Evolutionary conservation across 1,140 invertebrate genomes (phyloP).

Genomic region (Nephila pilipes): DNA sequence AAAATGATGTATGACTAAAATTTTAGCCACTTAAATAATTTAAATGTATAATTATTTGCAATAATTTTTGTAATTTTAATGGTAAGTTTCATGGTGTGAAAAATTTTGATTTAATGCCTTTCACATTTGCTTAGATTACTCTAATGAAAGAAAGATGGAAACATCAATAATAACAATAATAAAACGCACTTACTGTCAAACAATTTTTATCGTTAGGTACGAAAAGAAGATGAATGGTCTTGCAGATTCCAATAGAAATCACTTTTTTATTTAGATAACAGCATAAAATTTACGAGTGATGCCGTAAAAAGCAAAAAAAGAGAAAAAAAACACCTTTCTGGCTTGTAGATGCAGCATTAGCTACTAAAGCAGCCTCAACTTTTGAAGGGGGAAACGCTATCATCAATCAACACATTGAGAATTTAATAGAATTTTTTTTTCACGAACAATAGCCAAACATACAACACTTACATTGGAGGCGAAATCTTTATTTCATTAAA

Average conservation of each 20-base stretch:
- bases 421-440: slow-evolving; percentile 18
- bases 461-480: not conserved
- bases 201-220: slow-evolving; percentile 3
- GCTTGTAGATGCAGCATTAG: slow-evolving; percentile 16
- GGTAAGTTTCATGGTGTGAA: not conserved
- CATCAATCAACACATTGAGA: slow-evolving; percentile 22
- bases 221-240: slow-evolving; percentile 9
- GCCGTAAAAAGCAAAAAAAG: not conserved
- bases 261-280: slow-evolving; percentile 22
- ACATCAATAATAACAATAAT: slow-evolving; percentile 28
- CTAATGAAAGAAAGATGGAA: slow-evolving; percentile 12
- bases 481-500: not conserved
- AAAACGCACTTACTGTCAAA: slow-evolving; percentile 29
- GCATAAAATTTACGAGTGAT: slow-evolving; percentile 31
- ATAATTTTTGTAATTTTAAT: too few relatives aligned
- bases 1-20: too few relatives aligned
- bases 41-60: too few relatives aligned
- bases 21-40: too few relatives aligned
- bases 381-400: not conserved
- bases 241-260: slow-evolving; percentile 31
- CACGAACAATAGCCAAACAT: not conserved
- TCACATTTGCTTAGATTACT: slow-evolving; percentile 9
- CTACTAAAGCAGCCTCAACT: slow-evolving; percentile 16
- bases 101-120: not conserved
- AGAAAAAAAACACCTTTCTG: not conserved